A percentile compares a stretch with the other conserved stretches of the same genome.
Conservation (phyloP, 92 coral and sea anemone genomes). For the Heteractis magnifica region DNA sequence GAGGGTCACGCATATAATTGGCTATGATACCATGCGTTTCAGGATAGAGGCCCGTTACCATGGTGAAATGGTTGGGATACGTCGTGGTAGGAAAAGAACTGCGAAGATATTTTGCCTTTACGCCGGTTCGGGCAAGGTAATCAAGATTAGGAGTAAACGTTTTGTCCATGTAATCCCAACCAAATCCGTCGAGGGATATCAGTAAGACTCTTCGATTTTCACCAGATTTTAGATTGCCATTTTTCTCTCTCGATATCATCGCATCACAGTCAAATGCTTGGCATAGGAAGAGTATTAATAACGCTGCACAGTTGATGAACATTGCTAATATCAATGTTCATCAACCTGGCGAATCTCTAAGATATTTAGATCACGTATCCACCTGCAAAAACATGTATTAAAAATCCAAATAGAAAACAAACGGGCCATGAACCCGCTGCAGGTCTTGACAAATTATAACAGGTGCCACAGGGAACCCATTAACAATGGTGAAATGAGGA, state of each 20-base stretch:
- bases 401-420: neutral
- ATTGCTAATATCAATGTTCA: neutral
- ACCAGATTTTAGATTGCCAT: neutral
- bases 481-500: neutral
- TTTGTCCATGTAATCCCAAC: constrained; percentile 82
- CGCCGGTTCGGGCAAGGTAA: constrained; percentile 69
- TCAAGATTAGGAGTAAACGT: constrained; percentile 77
- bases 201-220: constrained; percentile 58
- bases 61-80: constrained; percentile 72
- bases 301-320: neutral
- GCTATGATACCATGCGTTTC: constrained; percentile 87
- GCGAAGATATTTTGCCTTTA: constrained; percentile 63
- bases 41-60: constrained; percentile 89
- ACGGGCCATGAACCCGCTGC: neutral
- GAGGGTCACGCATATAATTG: constrained; percentile 83
- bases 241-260: neutral
- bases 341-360: neutral
- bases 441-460: neutral
- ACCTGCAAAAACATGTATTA: neutral
- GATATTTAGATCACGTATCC: no score
- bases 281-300: neutral
- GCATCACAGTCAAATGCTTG: neutral
- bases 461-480: constrained; percentile 6
- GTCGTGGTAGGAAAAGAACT: constrained; percentile 82
- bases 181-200: constrained; percentile 85